Evolutionary conservation across 2,113 vertebrate genomes (phyloP).

Genomic region (Pterophyllum scalare): DNA sequence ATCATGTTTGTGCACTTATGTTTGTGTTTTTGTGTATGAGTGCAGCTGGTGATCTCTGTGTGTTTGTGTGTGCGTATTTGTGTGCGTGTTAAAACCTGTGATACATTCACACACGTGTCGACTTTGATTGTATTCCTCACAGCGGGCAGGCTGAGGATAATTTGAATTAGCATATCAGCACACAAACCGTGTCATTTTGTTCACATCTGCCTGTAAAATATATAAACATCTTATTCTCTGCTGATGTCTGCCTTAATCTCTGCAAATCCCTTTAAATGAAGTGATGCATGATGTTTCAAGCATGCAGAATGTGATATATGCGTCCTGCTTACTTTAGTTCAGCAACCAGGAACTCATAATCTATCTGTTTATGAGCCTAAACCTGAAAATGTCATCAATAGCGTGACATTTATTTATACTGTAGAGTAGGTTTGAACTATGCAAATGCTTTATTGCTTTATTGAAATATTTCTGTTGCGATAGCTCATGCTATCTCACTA

Average conservation of each 20-base stretch:
- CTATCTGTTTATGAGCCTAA: background rate
- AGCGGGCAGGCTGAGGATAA: conserved; percentile 22
- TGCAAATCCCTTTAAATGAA: conserved; percentile 48
- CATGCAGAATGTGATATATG: background rate
- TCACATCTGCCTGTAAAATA: conserved; percentile 48
- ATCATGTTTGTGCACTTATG: background rate
- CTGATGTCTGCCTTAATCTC: conserved; percentile 30
- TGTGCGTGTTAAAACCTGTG: background rate
- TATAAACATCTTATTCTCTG: conserved; percentile 30
- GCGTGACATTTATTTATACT: background rate
- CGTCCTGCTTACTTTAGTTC: background rate
- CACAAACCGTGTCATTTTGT: conserved; percentile 43
- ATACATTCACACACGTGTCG: conserved; percentile 10
- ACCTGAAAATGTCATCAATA: background rate
- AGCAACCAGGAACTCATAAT: background rate
- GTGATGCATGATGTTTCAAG: conserved; percentile 11
- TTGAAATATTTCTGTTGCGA: background rate
- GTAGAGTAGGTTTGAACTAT: background rate
- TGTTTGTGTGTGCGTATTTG: background rate
- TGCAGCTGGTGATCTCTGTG: background rate
- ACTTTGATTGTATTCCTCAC: conserved; percentile 47
- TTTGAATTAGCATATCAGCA: conserved; percentile 32
- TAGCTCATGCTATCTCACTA: background rate
- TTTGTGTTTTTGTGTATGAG: background rate
- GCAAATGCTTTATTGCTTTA: background rate